Base-by-base conservation (phyloP, 2,113 vertebrate species). In the Athene cunicularia region DNA sequence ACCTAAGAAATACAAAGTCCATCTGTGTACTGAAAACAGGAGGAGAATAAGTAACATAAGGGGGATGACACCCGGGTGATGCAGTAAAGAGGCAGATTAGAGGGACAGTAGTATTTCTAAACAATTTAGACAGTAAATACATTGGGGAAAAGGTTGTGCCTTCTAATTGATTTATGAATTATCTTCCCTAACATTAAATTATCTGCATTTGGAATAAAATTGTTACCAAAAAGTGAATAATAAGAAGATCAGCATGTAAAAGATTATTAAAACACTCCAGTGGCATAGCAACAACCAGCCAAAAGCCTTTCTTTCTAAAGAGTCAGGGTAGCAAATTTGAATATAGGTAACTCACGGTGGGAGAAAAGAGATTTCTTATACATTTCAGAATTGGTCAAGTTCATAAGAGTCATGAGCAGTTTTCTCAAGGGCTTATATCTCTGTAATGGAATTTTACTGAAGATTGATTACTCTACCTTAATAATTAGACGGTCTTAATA, bases 401-500 rank as follows among this genome's bases (percentile, higher is more conserved):
- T 97, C 94, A 55, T 95, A 79, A 92, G 96, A 95, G 91, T 96
- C 88, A 89, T 14, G 5, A 83, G 21, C 67, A 90, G 79, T 93
- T 93, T 96, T 92, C 92, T 97, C 94, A 95, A 96, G 97, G 91
- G 95, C 88, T 93, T 96, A 84, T 89, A 94, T 86, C 91, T 85
- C 79, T 92, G 64, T 97, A 96, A 93, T 95, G 77, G 92, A 96
- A 93, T 98, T 95, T 97, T 95, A 55, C 87, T 93, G 95, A 95
- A 97, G 97, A 98, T 96, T 98, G 96, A 98, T 98, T 97, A 76
- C 80, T 95, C 88, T 97, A 91, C 91, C 93, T 97, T 96, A 95
- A 98, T 97, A 97, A 98, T 98, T 98, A 97, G 95, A 95, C 95
- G 95, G 91, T 93, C 96, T 97, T 98, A 98, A 97, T 98, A 98